Evolutionary conservation across 2,888 invertebrate genomes (phyloP).

Genomic region (Endomychus coccineus): DNA sequence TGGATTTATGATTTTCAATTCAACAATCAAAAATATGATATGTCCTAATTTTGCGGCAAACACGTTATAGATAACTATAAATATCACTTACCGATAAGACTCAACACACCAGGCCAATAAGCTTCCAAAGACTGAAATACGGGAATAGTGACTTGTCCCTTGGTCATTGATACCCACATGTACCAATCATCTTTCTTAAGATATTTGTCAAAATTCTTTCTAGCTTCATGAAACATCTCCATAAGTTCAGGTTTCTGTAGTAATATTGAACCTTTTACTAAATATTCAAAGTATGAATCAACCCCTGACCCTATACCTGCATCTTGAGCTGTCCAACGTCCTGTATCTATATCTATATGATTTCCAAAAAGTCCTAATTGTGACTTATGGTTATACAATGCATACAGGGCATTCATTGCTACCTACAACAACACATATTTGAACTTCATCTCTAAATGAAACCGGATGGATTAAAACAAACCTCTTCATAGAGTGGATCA

Average conservation of each 20-base stretch:
- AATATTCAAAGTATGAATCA: slow-evolving; percentile 96
- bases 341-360: slow-evolving; percentile 90
- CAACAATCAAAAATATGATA: too few relatives aligned
- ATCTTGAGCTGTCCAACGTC: slow-evolving; percentile 96
- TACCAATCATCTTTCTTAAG: slow-evolving; percentile 96
- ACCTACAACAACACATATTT: slow-evolving; percentile 53
- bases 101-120: slow-evolving; percentile 95
- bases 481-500: slow-evolving; percentile 89
- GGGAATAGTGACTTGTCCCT: slow-evolving; percentile 90
- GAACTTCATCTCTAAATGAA: too few relatives aligned
- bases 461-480: too few relatives aligned
- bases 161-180: slow-evolving; percentile 98
- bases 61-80: not conserved
- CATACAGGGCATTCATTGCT: slow-evolving; percentile 84
- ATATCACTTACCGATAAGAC: slow-evolving; percentile 57
- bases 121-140: slow-evolving; percentile 98
- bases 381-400: slow-evolving; percentile 80
- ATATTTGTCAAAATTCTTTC: slow-evolving; percentile 71
- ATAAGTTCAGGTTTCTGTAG: slow-evolving; percentile 85
- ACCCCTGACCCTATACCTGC: slow-evolving; percentile 68
- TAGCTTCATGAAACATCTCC: slow-evolving; percentile 80
- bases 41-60: not conserved
- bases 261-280: slow-evolving; percentile 91
- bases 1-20: too few relatives aligned
- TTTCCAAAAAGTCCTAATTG: slow-evolving; percentile 88